A percentile compares a stretch with the other conserved stretches of the same genome.
Evolutionary conservation across 2,797 vertebrate genomes (phyloP).

Genomic region (Synanceia verrucosa): DNA sequence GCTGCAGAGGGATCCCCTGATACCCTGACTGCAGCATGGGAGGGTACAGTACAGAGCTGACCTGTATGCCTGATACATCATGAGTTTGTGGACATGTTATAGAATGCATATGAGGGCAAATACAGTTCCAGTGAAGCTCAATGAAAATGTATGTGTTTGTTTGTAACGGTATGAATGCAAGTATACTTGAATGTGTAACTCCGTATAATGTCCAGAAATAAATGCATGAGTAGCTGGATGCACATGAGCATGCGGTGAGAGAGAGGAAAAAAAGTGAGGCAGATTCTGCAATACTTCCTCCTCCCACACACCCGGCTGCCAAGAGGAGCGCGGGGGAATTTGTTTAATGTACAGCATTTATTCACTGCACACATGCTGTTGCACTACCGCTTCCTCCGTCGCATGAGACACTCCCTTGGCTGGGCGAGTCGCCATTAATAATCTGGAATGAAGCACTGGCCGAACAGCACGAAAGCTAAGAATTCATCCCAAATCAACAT

Average conservation of each 20-base stretch:
- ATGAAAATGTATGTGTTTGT: background rate
- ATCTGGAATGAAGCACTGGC: slow-evolving; percentile 59
- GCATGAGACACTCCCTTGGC: slow-evolving; percentile 78
- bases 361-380: slow-evolving; percentile 77
- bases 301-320: slow-evolving; percentile 70
- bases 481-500: slow-evolving; percentile 30
- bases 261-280: background rate
- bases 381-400: slow-evolving; percentile 75
- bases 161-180: background rate
- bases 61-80: background rate
- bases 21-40: slow-evolving; percentile 1
- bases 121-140: background rate
- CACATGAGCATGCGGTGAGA: slow-evolving; percentile 4
- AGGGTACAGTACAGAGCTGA: background rate
- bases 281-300: slow-evolving; percentile 53
- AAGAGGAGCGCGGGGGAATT: slow-evolving; percentile 74
- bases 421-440: slow-evolving; percentile 75
- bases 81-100: background rate
- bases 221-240: background rate
- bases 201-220: background rate
- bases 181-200: background rate
- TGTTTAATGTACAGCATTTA: slow-evolving; percentile 82
- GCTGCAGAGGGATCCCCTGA: slow-evolving; percentile 33
- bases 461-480: slow-evolving; percentile 45
- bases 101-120: background rate